Percentiles rank a stretch among this genome's conserved stretches.
phyloP scores from a whole-genome alignment of 2,888 invertebrate species.

The Endomychus coccineus region DNA sequence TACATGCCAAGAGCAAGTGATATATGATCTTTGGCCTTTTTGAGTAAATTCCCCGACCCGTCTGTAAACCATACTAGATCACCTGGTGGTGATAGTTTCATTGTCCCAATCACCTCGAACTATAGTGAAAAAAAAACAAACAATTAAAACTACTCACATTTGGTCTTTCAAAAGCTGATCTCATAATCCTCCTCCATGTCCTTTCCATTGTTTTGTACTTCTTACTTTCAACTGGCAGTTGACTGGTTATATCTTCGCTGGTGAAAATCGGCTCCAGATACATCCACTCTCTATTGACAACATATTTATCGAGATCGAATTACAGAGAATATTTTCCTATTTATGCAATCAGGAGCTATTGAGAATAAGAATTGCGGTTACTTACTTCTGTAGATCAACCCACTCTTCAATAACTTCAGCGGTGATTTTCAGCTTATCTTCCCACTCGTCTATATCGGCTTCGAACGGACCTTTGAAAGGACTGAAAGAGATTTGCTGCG shows the following conservation, averaged over 20 bases:
- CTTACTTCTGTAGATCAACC: slow-evolving; percentile 66
- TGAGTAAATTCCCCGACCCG: too few species aligned
- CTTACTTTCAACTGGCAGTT: slow-evolving; percentile 70
- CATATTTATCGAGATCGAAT: too few species aligned
- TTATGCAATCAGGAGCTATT: too few species aligned
- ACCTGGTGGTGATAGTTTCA: too few species aligned
- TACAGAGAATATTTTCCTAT: slow-evolving; percentile 14
- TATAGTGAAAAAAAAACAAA: too few species aligned
- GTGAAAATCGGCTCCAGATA: slow-evolving; percentile 78
- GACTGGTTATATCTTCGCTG: slow-evolving; percentile 71
- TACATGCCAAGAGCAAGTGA: too few species aligned
- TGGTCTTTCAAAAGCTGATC: slow-evolving; percentile 58
- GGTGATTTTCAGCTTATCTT: slow-evolving; percentile 56
- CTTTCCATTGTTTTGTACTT: slow-evolving; percentile 73
- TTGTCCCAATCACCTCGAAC: too few species aligned
- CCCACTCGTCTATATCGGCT: slow-evolving; percentile 67
- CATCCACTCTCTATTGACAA: slow-evolving; percentile 72
- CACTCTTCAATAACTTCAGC: slow-evolving; percentile 60
- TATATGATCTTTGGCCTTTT: too few species aligned
- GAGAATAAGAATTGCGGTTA: slow-evolving; percentile 12
- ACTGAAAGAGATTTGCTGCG: slow-evolving; percentile 69
- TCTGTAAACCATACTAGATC: too few species aligned
- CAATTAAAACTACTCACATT: too few species aligned
- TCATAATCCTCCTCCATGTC: slow-evolving; percentile 73
- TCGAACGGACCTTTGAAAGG: slow-evolving; percentile 74